These are phyloP conservation scores for Nasonia vitripennis DNA, from an alignment of 1,140 invertebrate genomes.

Conservation along the genomic window DNA sequence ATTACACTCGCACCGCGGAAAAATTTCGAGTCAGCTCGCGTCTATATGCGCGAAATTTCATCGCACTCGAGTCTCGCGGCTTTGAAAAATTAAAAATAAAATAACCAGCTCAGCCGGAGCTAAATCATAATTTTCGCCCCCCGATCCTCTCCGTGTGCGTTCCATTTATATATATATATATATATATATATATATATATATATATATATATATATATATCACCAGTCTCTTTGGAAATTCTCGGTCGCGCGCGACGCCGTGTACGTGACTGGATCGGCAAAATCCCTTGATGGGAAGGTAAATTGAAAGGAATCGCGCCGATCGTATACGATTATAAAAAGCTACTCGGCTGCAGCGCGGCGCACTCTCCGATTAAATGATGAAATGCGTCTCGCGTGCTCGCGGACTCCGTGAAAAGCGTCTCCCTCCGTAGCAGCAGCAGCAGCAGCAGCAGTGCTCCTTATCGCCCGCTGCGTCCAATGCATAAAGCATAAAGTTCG, in stretches of 20 bases:
- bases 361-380: slow-evolving; percentile 47
- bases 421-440: slow-evolving; percentile 32
- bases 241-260: neutral
- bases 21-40: neutral
- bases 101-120: too few relatives aligned
- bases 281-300: neutral
- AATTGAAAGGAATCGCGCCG: slow-evolving; percentile 42
- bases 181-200: too few relatives aligned
- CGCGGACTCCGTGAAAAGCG: slow-evolving; percentile 47
- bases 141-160: too few relatives aligned
- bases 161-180: too few relatives aligned
- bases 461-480: slow-evolving; percentile 64
- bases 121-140: too few relatives aligned
- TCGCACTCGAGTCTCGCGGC: too few relatives aligned
- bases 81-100: too few relatives aligned
- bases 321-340: slow-evolving; percentile 44
- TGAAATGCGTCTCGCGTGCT: slow-evolving; percentile 39
- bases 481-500: slow-evolving; percentile 74
- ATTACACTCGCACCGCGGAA: neutral
- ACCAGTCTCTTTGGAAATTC: neutral
- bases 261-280: neutral
- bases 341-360: neutral
- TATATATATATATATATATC: too few relatives aligned
- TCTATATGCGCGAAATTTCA: too few relatives aligned
- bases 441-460: slow-evolving; percentile 24